phyloP scores from a whole-genome alignment of 2,113 vertebrate species.

The Physeter macrocephalus region DNA sequence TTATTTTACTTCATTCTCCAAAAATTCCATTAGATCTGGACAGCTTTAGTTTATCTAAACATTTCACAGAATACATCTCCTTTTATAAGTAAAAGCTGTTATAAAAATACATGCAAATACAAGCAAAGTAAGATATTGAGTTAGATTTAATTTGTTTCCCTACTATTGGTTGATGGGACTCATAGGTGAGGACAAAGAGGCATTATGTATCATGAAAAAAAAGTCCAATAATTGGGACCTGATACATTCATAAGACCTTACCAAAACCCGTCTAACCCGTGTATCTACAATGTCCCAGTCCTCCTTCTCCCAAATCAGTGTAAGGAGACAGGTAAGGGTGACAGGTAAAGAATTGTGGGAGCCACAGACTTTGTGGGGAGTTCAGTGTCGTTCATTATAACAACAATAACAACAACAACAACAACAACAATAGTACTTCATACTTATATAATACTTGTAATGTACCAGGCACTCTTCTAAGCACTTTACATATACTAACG shows the following conservation, averaged over 20 bases:
- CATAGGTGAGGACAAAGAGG: not conserved
- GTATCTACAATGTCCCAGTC: not conserved
- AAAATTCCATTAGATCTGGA: not conserved
- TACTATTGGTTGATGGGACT: not conserved
- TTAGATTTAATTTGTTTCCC: not conserved
- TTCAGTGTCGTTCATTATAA: not conserved
- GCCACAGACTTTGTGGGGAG: not conserved
- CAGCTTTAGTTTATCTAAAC: not conserved
- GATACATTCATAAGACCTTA: not conserved
- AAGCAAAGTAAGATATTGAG: not conserved
- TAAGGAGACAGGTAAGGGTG: not conserved
- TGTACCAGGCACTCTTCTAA: not conserved
- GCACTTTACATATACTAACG: not conserved
- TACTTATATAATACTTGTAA: not conserved
- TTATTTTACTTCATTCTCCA: not conserved
- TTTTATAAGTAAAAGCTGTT: not conserved
- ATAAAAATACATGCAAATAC: not conserved
- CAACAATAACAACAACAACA: not conserved
- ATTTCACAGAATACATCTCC: not conserved
- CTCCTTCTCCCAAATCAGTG: not conserved
- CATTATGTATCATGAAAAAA: not conserved
- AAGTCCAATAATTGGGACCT: not conserved
- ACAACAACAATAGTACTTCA: not conserved
- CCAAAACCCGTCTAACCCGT: not conserved
- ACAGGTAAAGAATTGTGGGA: not conserved